Evolutionary conservation across 2,888 invertebrate genomes (phyloP).

Genomic region (Caenorhabditis zanzibari): DNA sequence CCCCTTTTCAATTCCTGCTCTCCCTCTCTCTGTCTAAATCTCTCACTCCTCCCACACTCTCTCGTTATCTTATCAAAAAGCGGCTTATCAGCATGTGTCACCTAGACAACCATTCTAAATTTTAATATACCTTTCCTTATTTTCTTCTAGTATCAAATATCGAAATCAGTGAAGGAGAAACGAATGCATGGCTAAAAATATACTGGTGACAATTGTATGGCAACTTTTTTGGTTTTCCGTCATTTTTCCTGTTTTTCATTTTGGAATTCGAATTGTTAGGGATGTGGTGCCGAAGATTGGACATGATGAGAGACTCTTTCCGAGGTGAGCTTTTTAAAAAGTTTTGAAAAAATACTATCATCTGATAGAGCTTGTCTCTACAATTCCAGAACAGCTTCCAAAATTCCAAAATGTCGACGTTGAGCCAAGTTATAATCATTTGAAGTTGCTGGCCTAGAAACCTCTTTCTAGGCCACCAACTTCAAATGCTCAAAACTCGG

Average conservation of each 20-base stretch:
- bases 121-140: background rate
- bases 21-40: slow-evolving; percentile 20
- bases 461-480: too few species aligned
- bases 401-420: too few species aligned
- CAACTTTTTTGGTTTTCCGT: slow-evolving; percentile 27
- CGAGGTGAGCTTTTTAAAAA: slow-evolving; percentile 39
- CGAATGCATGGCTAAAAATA: slow-evolving; percentile 36
- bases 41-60: slow-evolving; percentile 1
- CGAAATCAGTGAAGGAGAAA: background rate
- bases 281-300: slow-evolving; percentile 21
- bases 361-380: too few species aligned
- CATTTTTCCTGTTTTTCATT: slow-evolving; percentile 21
- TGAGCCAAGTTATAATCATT: too few species aligned
- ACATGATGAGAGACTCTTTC: slow-evolving; percentile 45
- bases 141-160: background rate
- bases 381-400: too few species aligned
- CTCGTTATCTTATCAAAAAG: slow-evolving; percentile 29
- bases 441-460: too few species aligned
- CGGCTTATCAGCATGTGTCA: slow-evolving; percentile 22
- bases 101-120: slow-evolving; percentile 18
- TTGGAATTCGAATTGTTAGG: background rate
- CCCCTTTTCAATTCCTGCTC: background rate
- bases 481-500: too few species aligned
- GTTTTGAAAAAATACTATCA: too few species aligned
- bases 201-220: slow-evolving; percentile 22